Evolutionary conservation across 2,888 invertebrate species (phyloP).

Genomic region (Lasiommata megera): DNA sequence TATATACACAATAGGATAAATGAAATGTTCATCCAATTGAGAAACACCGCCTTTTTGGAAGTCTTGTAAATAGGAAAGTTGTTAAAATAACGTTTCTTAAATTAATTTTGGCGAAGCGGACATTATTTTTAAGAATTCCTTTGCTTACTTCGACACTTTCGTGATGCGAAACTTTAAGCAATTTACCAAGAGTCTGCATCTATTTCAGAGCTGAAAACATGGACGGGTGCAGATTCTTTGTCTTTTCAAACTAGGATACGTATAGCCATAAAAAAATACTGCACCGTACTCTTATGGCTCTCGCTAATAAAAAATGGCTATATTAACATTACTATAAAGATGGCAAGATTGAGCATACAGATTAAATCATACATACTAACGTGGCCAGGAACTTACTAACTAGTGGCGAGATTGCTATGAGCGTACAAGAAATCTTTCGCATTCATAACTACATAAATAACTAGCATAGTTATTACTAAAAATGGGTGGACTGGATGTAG

Average conservation of each 20-base stretch:
- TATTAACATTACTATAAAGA: constrained; percentile 12
- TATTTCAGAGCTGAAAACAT: not conserved
- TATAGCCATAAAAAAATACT: not conserved
- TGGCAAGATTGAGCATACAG: constrained; percentile 45
- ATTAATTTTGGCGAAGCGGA: too few relatives aligned
- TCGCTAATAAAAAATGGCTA: not conserved
- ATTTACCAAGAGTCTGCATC: not conserved
- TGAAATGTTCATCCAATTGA: too few relatives aligned
- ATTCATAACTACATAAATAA: constrained; percentile 20
- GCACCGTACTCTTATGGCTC: not conserved
- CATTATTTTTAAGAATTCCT: constrained; percentile 25
- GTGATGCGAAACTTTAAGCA: not conserved
- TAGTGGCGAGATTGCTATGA: constrained; percentile 57
- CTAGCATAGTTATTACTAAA: constrained; percentile 17
- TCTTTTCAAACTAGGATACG: too few relatives aligned
- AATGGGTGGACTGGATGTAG: constrained; percentile 30
- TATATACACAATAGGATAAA: too few relatives aligned
- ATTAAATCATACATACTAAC: constrained; percentile 36
- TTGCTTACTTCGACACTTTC: constrained; percentile 21
- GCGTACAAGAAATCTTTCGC: constrained; percentile 38
- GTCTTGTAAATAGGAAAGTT: too few relatives aligned
- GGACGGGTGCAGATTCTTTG: constrained; percentile 13
- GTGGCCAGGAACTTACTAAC: constrained; percentile 44
- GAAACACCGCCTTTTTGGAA: too few relatives aligned
- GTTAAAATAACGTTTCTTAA: too few relatives aligned